Conservation (phyloP, 1,140 invertebrate genomes). For the Brachionus rotundiformis region DNA sequence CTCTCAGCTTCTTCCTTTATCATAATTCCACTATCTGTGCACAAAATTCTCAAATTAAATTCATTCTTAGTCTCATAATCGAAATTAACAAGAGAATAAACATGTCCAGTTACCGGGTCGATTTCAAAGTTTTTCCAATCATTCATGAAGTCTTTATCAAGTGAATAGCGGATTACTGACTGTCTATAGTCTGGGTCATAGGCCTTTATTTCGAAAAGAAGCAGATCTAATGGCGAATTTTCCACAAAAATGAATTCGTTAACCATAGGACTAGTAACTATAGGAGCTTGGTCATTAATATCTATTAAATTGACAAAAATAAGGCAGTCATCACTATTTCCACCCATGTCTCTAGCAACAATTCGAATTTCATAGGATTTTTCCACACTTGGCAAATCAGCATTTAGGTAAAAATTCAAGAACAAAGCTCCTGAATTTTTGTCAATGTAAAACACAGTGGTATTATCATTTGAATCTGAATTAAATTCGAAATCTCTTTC, state of each 20-base stretch:
- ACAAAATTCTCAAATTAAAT: slow-evolving; percentile 25
- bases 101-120: neutral
- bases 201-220: slow-evolving; percentile 34
- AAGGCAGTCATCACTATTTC: neutral
- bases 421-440: slow-evolving; percentile 9
- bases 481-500: neutral
- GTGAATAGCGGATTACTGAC: neutral
- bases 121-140: slow-evolving; percentile 40
- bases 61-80: slow-evolving; percentile 38
- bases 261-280: neutral
- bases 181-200: slow-evolving; percentile 41
- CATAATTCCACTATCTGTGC: slow-evolving; percentile 38
- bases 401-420: neutral
- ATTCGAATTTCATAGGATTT: slow-evolving; percentile 35
- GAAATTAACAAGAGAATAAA: slow-evolving; percentile 22
- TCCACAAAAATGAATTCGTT: slow-evolving; percentile 31
- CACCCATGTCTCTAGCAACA: neutral
- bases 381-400: neutral
- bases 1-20: neutral
- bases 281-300: slow-evolving; percentile 30
- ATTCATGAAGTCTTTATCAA: slow-evolving; percentile 15
- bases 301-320: slow-evolving; percentile 46
- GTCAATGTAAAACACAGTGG: slow-evolving; percentile 1
- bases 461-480: neutral
- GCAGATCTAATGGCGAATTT: neutral